phyloP scores from a whole-genome alignment of 2,888 invertebrate genomes.

The Caenorhabditis uteleia region DNA sequence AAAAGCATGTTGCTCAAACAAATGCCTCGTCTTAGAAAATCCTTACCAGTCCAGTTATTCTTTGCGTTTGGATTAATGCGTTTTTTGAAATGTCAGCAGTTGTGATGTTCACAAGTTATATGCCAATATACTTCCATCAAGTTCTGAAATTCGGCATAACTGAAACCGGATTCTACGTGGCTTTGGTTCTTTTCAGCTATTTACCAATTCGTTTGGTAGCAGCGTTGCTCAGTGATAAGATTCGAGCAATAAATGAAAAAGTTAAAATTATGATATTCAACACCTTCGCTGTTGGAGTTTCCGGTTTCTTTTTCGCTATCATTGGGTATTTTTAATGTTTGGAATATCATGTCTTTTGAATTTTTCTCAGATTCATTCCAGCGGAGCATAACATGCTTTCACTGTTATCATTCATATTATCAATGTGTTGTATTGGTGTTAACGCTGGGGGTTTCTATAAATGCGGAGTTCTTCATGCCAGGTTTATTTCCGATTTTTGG shows the following conservation, averaged over 20 bases:
- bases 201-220: constrained; percentile 30
- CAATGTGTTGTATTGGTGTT: constrained; percentile 18
- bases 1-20: background rate
- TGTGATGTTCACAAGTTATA: constrained; percentile 51
- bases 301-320: constrained; percentile 10
- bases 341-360: too few relatives aligned
- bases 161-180: constrained; percentile 39
- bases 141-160: constrained; percentile 38
- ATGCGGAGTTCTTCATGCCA: constrained; percentile 31
- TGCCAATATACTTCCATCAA: constrained; percentile 56
- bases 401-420: constrained; percentile 1
- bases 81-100: constrained; percentile 57
- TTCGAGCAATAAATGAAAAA: too few relatives aligned
- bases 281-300: constrained; percentile 25
- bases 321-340: too few relatives aligned
- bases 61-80: constrained; percentile 56
- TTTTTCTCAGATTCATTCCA: constrained; percentile 24
- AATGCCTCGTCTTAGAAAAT: constrained; percentile 37
- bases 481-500: too few relatives aligned
- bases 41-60: constrained; percentile 40
- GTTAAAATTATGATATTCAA: constrained; percentile 31
- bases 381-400: constrained; percentile 3
- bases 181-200: constrained; percentile 29
- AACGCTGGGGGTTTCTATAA: constrained; percentile 39
- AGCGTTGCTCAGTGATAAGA: background rate